Conservation (phyloP, 1,140 invertebrate genomes). For the Aphis gossypii region DNA sequence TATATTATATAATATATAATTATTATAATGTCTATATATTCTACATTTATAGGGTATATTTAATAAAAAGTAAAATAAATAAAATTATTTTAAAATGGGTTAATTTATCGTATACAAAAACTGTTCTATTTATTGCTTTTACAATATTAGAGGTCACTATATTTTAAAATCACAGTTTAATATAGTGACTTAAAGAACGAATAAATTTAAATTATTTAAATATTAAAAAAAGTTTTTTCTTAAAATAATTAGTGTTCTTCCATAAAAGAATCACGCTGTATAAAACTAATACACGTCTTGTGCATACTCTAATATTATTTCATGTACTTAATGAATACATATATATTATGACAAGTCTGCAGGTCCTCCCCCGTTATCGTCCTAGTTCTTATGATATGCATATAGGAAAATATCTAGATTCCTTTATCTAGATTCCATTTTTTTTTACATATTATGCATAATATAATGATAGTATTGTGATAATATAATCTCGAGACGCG, state of each 20-base stretch:
- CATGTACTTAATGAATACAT: not conserved
- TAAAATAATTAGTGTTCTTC: not conserved
- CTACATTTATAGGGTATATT: no score
- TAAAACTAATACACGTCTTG: not conserved
- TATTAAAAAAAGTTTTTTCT: not conserved
- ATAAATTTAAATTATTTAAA: no score
- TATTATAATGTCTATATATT: no score
- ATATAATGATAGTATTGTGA: not conserved
- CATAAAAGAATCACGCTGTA: not conserved
- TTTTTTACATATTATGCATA: not conserved
- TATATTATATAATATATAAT: not conserved
- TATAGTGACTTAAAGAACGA: no score
- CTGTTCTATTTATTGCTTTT: no score
- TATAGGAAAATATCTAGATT: not conserved
- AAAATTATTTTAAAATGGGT: no score
- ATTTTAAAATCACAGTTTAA: no score
- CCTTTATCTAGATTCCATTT: not conserved
- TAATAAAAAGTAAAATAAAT: no score
- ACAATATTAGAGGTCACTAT: no score
- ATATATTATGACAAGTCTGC: not conserved
- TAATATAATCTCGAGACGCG: not conserved
- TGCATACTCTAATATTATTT: not conserved
- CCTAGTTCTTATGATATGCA: not conserved
- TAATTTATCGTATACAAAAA: no score
- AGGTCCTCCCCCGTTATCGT: not conserved